Evolutionary conservation across 2,113 vertebrate genomes (phyloP).

Genomic region (Leucoraja erinaceus): DNA sequence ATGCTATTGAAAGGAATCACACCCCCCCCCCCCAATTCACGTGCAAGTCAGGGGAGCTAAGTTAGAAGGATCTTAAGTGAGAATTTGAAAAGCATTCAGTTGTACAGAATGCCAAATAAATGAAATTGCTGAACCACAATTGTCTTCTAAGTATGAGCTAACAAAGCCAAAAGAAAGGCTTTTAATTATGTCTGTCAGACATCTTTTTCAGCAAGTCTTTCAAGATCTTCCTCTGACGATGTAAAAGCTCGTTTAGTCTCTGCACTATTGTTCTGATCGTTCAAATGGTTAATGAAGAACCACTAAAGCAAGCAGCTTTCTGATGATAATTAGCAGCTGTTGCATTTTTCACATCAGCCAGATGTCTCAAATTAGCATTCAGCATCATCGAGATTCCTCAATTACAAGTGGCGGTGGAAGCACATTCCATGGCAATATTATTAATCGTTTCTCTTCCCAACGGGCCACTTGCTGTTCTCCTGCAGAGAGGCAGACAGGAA

Average conservation of each 20-base stretch:
- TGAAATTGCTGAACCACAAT: background rate
- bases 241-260: background rate
- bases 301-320: background rate
- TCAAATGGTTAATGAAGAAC: slow-evolving; percentile 5
- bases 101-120: background rate
- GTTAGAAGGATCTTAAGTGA: background rate
- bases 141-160: background rate
- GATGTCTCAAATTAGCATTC: background rate
- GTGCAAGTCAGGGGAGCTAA: no score
- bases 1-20: no score
- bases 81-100: background rate
- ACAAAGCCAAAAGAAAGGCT: background rate
- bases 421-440: background rate
- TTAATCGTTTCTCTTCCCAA: background rate
- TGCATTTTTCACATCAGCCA: slow-evolving; percentile 19
- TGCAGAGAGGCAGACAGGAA: background rate
- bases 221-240: background rate
- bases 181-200: background rate
- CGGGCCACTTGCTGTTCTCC: background rate
- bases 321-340: slow-evolving; percentile 33
- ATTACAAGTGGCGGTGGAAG: background rate
- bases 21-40: no score
- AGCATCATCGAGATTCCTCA: background rate
- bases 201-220: background rate
- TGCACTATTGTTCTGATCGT: background rate